Evolutionary conservation across 2,113 vertebrate species (phyloP).

Genomic region (Corynorhinus townsendii): DNA sequence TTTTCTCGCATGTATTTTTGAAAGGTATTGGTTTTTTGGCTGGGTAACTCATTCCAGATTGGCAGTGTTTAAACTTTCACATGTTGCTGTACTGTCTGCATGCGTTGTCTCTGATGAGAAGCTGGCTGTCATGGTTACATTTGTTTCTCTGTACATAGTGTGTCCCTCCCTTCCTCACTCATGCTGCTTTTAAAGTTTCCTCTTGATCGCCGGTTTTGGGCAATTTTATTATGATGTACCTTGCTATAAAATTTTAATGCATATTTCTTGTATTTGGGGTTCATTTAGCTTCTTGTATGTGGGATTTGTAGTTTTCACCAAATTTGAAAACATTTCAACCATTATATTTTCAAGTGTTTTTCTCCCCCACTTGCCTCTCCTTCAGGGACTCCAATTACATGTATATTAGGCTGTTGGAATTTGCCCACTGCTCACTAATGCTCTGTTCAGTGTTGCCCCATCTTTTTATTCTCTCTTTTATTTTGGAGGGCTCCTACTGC

Average conservation of each 20-base stretch:
- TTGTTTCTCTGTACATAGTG: neutral
- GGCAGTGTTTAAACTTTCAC: neutral
- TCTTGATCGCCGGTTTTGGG: neutral
- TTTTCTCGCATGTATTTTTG: neutral
- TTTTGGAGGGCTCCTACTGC: neutral
- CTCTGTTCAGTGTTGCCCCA: accelerated
- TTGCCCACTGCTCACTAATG: neutral
- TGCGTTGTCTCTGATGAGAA: neutral
- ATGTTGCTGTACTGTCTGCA: neutral
- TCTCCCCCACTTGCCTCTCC: neutral
- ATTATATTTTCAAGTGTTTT: neutral
- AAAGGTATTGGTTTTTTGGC: neutral
- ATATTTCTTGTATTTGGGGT: neutral
- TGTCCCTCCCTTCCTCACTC: no score
- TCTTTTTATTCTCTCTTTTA: neutral
- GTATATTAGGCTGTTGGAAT: accelerated
- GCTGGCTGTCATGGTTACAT: accelerated
- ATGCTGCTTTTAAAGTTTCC: neutral
- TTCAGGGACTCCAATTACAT: neutral
- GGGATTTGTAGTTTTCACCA: neutral
- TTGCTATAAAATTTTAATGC: no score
- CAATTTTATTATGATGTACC: neutral
- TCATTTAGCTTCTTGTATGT: neutral
- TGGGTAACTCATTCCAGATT: neutral
- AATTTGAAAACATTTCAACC: neutral